Percentiles rank a stretch among this genome's conserved stretches.
These are phyloP conservation scores for Hippopotamus amphibius DNA, from an alignment of 2,113 vertebrate genomes.

Conservation along the genomic window DNA sequence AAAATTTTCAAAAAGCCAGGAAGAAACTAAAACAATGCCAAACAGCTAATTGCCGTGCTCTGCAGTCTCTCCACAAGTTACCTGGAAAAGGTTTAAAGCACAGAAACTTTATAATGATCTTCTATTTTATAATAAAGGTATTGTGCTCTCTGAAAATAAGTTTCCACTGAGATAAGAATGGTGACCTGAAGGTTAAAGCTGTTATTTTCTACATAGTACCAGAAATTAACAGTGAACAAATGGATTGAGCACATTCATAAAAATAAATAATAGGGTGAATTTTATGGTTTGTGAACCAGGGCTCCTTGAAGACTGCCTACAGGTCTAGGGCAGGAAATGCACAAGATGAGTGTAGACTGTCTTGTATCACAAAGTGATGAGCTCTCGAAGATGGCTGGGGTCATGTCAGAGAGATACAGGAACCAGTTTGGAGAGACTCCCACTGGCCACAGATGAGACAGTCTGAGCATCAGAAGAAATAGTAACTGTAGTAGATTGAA, in stretches of 20 bases:
- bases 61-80: neutral
- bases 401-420: neutral
- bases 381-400: neutral
- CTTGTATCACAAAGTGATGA: neutral
- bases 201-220: neutral
- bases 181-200: neutral
- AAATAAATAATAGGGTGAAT: neutral
- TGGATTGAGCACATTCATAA: neutral
- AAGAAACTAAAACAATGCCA: neutral
- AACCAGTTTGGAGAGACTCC: neutral
- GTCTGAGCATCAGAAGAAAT: neutral
- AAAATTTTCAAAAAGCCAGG: conserved; percentile 40
- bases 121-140: neutral
- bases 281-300: neutral
- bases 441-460: neutral
- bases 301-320: neutral
- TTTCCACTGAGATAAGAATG: neutral
- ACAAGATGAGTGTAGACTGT: neutral
- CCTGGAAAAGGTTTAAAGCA: conserved; percentile 16
- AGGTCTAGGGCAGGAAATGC: neutral
- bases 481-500: neutral
- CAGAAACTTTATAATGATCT: accelerated
- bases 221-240: neutral
- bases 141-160: neutral
- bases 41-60: neutral